A percentile compares a stretch with the other conserved stretches of the same genome.
phyloP scores from a whole-genome alignment of 92 coral and sea anemone genomes.

The Zoanthus sociatus region DNA sequence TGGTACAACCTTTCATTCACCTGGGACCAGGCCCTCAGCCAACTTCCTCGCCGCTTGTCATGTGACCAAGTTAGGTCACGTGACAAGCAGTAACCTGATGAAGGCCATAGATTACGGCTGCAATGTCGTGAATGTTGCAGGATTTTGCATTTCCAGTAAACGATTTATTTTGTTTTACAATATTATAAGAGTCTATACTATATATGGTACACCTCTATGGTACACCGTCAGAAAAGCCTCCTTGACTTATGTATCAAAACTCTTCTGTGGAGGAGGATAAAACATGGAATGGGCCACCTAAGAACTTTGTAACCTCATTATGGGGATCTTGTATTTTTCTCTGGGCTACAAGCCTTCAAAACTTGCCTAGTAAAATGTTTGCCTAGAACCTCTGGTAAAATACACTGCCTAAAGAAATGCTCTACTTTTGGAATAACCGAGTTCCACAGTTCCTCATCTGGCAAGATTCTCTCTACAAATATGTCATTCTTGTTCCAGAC shows the following conservation, averaged over 20 bases:
- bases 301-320: neutral
- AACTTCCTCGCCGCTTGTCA: too few relatives aligned
- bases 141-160: slow-evolving; percentile 8
- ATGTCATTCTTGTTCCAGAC: slow-evolving; percentile 57
- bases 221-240: slow-evolving; percentile 2
- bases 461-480: slow-evolving; percentile 34
- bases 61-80: slow-evolving; percentile 1
- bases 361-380: slow-evolving; percentile 45
- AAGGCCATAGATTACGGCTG: slow-evolving; percentile 15
- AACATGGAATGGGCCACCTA: slow-evolving; percentile 1
- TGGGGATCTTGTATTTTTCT: neutral
- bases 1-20: too few relatives aligned
- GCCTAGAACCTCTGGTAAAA: slow-evolving; percentile 53
- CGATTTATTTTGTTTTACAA: slow-evolving; percentile 27
- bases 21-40: too few relatives aligned
- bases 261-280: slow-evolving; percentile 9
- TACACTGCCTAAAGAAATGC: slow-evolving; percentile 47
- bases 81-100: slow-evolving; percentile 19
- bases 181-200: neutral
- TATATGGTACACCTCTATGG: slow-evolving; percentile 4
- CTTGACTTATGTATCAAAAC: slow-evolving; percentile 3
- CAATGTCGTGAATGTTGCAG: slow-evolving; percentile 6
- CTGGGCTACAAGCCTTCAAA: slow-evolving; percentile 2
- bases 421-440: slow-evolving; percentile 50
- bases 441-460: slow-evolving; percentile 39